Percentiles rank a stretch among this genome's conserved stretches.
Evolutionary conservation across 2,113 vertebrate species (phyloP).

Genomic region (Thamnaconus septentrionalis): DNA sequence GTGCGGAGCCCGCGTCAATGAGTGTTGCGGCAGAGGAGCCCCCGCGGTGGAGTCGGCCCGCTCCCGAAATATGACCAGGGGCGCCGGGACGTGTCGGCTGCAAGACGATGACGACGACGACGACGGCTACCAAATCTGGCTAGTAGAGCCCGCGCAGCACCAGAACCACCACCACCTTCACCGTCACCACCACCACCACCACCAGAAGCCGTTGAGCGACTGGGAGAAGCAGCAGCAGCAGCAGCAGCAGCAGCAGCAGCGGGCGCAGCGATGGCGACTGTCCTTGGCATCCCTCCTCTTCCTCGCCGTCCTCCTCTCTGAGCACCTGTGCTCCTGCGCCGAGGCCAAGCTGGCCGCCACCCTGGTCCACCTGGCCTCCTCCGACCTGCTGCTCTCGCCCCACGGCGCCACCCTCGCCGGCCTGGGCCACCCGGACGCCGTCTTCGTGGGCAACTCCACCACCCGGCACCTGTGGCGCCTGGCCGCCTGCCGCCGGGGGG

Average conservation of each 20-base stretch:
- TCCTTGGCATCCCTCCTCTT: conserved; percentile 98
- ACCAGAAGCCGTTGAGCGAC: conserved; percentile 96
- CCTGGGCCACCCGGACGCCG: conserved; percentile 76
- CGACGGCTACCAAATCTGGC: conserved; percentile 95
- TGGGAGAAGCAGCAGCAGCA: conserved; percentile 79
- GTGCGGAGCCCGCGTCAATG: conserved; percentile 89
- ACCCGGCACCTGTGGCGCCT: conserved; percentile 78
- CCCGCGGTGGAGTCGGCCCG: conserved; percentile 96
- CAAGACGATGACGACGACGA: conserved; percentile 79
- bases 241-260: conserved; percentile 97
- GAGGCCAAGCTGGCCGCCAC: conserved; percentile 91
- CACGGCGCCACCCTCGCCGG: conserved; percentile 73
- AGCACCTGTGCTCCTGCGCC: conserved; percentile 99
- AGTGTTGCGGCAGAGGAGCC: conserved; percentile 92
- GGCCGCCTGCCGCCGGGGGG: conserved; percentile 81
- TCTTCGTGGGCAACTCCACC: conserved; percentile 88
- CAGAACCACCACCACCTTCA: conserved; percentile 89
- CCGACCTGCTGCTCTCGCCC: conserved; percentile 64
- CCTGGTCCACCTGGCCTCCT: conserved; percentile 78
- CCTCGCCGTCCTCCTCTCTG: conserved; percentile 97
- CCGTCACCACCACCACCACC: conserved; percentile 95
- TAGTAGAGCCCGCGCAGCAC: conserved; percentile 52
- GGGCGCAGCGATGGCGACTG: conserved; percentile 99
- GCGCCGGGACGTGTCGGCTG: conserved; percentile 98
- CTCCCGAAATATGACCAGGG: conserved; percentile 99